phyloP scores from a whole-genome alignment of 1,140 invertebrate species.

The Ceratosolen fusciceps region DNA sequence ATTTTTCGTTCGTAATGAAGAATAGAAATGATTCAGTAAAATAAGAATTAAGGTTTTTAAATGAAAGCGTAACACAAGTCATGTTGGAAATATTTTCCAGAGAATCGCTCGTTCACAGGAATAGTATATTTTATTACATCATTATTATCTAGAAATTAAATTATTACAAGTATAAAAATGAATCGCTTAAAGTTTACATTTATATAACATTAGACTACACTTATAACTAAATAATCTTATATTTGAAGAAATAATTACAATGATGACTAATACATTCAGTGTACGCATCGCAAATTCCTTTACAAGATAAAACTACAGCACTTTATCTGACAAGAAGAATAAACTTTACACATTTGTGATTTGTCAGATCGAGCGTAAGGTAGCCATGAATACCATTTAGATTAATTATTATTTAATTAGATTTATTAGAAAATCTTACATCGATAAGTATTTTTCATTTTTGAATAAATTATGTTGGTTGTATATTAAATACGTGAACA shows the following conservation, averaged over 20 bases:
- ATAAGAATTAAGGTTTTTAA: neutral
- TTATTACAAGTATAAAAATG: conserved; percentile 45
- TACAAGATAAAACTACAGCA: neutral
- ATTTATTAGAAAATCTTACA: neutral
- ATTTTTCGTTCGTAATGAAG: too few species aligned
- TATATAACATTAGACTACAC: neutral
- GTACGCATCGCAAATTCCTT: conserved; percentile 10
- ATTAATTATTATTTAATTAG: neutral
- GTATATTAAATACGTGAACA: neutral
- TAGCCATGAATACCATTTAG: too few species aligned
- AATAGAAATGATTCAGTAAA: neutral
- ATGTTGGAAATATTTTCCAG: neutral
- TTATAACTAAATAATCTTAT: conserved; percentile 17
- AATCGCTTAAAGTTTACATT: conserved; percentile 13
- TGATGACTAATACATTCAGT: conserved; percentile 13
- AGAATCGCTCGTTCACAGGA: neutral
- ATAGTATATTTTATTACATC: conserved; percentile 12
- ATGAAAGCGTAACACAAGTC: neutral
- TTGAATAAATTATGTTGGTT: conserved; percentile 3
- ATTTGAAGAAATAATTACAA: conserved; percentile 37
- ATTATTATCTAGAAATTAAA: conserved; percentile 27
- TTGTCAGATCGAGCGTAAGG: neutral
- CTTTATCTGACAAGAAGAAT: conserved; percentile 5
- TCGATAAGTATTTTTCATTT: neutral
- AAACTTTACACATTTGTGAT: conserved; percentile 11